Base-by-base conservation (phyloP, 1,140 invertebrate species). In the Apolygus lucorum region DNA sequence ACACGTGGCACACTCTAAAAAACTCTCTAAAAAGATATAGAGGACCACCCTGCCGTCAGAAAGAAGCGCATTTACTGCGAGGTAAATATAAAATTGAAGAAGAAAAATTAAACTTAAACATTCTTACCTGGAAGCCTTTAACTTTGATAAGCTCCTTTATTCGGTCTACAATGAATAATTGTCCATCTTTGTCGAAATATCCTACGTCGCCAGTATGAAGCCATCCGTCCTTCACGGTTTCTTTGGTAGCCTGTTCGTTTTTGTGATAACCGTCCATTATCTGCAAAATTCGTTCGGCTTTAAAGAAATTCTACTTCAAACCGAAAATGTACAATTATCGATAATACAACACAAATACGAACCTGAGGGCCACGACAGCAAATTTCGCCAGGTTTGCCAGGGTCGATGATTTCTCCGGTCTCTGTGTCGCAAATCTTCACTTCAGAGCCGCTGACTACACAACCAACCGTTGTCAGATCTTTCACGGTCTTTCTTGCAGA, bases 61-160 rank as follows among this genome's bases (percentile, higher is more conserved):
- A n/a, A n/a, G n/a, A n/a, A n/a, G n/a, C n/a, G n/a, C n/a, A n/a
- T n/a, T n/a, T n/a, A n/a, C n/a, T n/a, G n/a, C n/a, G n/a, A n/a
- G n/a, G n/a, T n/a, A n/a, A n/a, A n/a, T n/a, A n/a, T n/a, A n/a
- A n/a, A n/a, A n/a, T n/a, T n/a, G n/a, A n/a, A n/a, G n/a, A n/a
- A n/a, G n/a, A n/a, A n/a, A n/a, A n/a, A n/a, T n/a, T n/a, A n/a
- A n/a, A n/a, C n/a, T n/a, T n/a, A n/a, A n/a, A n/a, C 17, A 17
- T 42, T 42, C 63, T 70, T 63, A 75, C 75, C 68, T 76, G 75
- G 42, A 72, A 74, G 63, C 75, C 75, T 76, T 76, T 72, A 14
- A 76, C 89, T 76, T 92, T 92, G 67, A 92, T 91, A 1, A 92
- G 77, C 75, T 92, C 89, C 76, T 92, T 92, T 0, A 90, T 76